Evolutionary conservation across 2,888 invertebrate genomes (phyloP).

Genomic region (Dexiosoma caninum): DNA sequence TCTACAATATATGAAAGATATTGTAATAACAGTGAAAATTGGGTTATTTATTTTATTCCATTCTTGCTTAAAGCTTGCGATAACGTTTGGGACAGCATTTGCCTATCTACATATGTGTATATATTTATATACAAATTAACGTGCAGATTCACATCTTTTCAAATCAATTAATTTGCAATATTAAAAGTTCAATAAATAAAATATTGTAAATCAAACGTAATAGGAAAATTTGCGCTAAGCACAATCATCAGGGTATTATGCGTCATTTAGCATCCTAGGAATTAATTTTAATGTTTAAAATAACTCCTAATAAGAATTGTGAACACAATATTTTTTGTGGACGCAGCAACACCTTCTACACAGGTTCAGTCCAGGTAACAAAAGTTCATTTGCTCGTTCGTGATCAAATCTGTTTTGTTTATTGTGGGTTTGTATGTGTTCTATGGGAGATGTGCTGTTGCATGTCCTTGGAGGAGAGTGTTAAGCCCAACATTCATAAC

Average conservation of each 20-base stretch:
- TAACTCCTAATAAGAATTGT: not conserved
- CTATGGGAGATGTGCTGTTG: not conserved
- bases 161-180: no score
- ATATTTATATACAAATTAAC: no score
- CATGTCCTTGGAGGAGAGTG: slow-evolving; percentile 27
- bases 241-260: not conserved
- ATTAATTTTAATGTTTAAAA: not conserved
- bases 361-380: not conserved
- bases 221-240: not conserved
- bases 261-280: not conserved
- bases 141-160: no score
- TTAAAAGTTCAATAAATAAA: not conserved
- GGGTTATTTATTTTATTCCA: no score
- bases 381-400: slow-evolving; percentile 15
- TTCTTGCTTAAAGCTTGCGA: no score
- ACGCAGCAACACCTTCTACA: not conserved
- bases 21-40: no score
- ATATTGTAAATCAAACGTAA: not conserved
- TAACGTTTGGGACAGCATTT: no score
- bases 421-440: not conserved
- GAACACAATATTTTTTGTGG: not conserved
- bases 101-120: no score
- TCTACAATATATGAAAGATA: no score
- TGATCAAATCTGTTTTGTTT: slow-evolving; percentile 13
- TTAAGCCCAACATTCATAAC: slow-evolving; percentile 41